Conservation (phyloP, 2,797 vertebrate species). For the Botia almorhae region DNA sequence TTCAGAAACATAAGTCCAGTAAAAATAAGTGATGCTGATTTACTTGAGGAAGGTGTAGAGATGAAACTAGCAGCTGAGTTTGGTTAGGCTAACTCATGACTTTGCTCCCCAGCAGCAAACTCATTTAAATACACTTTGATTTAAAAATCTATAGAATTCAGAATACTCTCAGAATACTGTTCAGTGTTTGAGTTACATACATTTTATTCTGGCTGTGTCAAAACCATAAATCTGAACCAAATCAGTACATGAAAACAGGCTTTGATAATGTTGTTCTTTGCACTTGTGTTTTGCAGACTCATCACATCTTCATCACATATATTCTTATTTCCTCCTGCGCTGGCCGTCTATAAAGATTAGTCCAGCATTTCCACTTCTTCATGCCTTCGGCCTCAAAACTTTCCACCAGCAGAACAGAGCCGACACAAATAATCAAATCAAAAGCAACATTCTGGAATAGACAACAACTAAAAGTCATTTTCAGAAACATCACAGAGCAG, state of each 20-base stretch:
- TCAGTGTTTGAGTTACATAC: not conserved
- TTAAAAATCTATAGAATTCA: constrained; percentile 5
- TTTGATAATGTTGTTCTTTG: too few species aligned
- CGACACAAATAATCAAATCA: constrained; percentile 71
- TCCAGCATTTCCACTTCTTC: constrained; percentile 64
- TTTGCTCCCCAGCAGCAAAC: not conserved
- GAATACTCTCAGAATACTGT: too few species aligned
- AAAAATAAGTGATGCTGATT: constrained; percentile 17
- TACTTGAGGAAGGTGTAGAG: not conserved
- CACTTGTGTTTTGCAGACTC: constrained; percentile 73
- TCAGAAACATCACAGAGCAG: constrained; percentile 60
- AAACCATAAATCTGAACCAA: too few species aligned
- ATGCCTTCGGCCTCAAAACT: constrained; percentile 71
- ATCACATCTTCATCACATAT: constrained; percentile 61
- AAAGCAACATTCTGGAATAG: constrained; percentile 72
- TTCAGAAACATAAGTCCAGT: constrained; percentile 30
- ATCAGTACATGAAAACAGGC: too few species aligned
- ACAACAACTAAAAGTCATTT: constrained; percentile 63
- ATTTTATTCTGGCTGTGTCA: constrained; percentile 1
- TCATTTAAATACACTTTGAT: not conserved
- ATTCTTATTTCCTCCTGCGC: constrained; percentile 56
- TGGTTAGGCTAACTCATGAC: not conserved
- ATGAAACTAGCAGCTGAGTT: not conserved
- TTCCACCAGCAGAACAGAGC: constrained; percentile 71
- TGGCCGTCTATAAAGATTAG: constrained; percentile 70